Base-by-base conservation (phyloP, 1,140 invertebrate genomes). In the Amyelois transitella region DNA sequence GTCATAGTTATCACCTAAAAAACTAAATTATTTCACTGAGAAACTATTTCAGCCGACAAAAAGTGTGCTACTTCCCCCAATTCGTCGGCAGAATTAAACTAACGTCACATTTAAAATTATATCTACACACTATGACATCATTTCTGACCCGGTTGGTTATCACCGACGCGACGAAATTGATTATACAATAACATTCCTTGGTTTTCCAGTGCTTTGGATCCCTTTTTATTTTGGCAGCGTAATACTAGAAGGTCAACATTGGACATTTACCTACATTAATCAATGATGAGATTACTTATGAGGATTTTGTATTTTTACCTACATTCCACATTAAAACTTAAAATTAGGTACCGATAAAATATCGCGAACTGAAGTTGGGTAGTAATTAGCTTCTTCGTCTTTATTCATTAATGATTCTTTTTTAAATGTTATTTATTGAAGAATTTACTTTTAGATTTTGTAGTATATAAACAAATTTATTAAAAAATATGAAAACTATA, bases 81-180 rank as follows among this genome's bases (percentile, higher is more conserved):
- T 66, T 57, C 69, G 59, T 64, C 72, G 74, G 75, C 74, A 58
- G 73, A 72, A 86, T 77, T 75, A 78, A 57, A 1, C 52, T 62
- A 70, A 80, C 82, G 82, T 86, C 77, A 86, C 74, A 71, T 77
- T 81, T 83, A 86, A 86, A 82, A 77, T 83, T 81, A 82, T 58
- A 64, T 25, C 52, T 51, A 64, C 65, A 43, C 54, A 45, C 63
- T 74, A 78, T 86, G 82, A 86, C 77, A 82, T 86, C 82, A 86
- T 38, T 78, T 58, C 58, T 74, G 77, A 81, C 80, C 82, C 70
- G 81, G 72, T 74, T 81, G 77, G 45, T 12, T 21, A 21, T 48
- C 45, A 3, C 18, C 45, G 63, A 78, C 19, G 22, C 77, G 19
- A 44, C 55, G 47, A 60, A 68, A 45, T 76, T 66, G 19, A 60